These are phyloP conservation scores for Thamnophis sirtalis DNA, from an alignment of 2,113 vertebrate genomes.

Conservation along the genomic window DNA sequence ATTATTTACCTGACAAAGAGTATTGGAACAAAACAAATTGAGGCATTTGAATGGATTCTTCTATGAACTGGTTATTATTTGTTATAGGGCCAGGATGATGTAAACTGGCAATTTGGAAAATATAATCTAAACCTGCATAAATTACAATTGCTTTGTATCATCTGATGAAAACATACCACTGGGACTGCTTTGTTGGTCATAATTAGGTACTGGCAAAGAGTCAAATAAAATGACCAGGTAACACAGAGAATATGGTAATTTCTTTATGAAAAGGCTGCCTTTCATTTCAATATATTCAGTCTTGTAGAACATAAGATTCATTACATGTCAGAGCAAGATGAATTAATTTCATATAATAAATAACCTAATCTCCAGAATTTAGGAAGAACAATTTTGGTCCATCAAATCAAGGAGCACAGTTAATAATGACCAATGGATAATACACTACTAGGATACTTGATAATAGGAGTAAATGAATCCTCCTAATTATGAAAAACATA, in stretches of 20 bases:
- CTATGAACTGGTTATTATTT: not conserved
- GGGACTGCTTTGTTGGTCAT: not conserved
- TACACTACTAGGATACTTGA: not conserved
- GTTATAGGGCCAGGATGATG: not conserved
- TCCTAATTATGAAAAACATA: not conserved
- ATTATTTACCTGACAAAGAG: not conserved
- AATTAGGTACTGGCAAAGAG: not conserved
- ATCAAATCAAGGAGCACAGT: not conserved
- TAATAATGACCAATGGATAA: not conserved
- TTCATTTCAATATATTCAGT: not conserved
- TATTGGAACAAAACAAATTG: not conserved
- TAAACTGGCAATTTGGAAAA: conserved; percentile 5
- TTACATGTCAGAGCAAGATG: not conserved
- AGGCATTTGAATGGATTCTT: not conserved
- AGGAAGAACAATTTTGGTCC: not conserved
- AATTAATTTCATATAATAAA: conserved; percentile 3
- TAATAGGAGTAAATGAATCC: not conserved
- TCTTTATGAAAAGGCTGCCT: not conserved
- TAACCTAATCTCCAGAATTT: not conserved
- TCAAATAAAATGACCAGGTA: not conserved
- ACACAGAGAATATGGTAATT: not conserved
- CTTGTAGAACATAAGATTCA: not conserved
- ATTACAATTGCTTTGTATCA: not conserved
- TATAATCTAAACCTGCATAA: not conserved
- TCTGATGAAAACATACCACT: not conserved